Percentiles rank a stretch among this genome's conserved stretches.
phyloP scores from a whole-genome alignment of 2,113 vertebrate species.

The Indicator indicator region DNA sequence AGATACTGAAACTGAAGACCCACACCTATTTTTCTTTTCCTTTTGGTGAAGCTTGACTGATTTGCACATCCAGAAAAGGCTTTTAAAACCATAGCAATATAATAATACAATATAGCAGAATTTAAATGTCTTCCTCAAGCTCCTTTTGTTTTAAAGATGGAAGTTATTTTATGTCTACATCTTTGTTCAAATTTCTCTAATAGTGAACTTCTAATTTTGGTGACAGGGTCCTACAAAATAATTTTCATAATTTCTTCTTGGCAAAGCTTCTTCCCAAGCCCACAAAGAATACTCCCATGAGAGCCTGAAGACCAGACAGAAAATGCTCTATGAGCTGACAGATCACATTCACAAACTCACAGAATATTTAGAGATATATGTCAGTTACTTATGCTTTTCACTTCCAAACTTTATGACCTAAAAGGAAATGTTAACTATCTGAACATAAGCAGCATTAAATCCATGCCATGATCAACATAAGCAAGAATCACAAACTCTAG shows the following conservation, averaged over 20 bases:
- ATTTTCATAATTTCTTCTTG: background rate
- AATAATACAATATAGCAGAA: background rate
- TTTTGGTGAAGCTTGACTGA: background rate
- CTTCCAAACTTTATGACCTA: slow-evolving; percentile 14
- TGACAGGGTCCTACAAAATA: background rate
- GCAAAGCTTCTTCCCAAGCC: background rate
- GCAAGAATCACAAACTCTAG: background rate
- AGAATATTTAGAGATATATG: background rate
- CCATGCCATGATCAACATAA: background rate
- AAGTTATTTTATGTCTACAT: background rate
- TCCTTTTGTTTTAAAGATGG: background rate
- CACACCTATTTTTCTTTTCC: background rate
- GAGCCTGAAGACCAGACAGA: background rate
- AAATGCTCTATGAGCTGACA: background rate
- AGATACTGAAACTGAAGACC: slow-evolving; percentile 12
- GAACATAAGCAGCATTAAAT: slow-evolving; percentile 23
- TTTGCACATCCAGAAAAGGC: background rate
- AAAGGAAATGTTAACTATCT: background rate
- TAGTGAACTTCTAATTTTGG: background rate
- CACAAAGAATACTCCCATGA: background rate
- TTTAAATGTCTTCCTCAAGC: background rate
- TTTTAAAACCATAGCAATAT: background rate
- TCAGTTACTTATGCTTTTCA: background rate
- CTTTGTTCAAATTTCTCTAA: background rate
- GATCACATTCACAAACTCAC: background rate